These are phyloP conservation scores for Myotis findleyi DNA, from an alignment of 2,797 vertebrate genomes.

Conservation along the genomic window DNA sequence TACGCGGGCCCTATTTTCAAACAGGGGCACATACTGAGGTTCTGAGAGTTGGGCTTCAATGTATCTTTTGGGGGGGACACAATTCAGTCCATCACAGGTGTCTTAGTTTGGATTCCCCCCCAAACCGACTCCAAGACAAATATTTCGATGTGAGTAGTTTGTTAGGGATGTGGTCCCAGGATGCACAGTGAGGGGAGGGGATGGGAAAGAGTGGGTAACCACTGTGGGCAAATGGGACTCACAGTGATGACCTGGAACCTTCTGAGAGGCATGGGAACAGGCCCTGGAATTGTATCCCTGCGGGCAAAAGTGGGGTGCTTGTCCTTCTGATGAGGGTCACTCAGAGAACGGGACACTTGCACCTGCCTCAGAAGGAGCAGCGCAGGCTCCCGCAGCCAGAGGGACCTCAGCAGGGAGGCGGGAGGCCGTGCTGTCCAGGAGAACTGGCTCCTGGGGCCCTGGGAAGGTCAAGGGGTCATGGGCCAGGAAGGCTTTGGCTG, in stretches of 20 bases:
- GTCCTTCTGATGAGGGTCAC: not conserved
- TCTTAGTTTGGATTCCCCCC: not conserved
- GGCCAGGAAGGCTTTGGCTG: not conserved
- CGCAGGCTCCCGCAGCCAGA: not conserved
- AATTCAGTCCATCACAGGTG: not conserved
- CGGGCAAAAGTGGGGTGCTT: not conserved
- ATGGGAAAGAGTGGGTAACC: not conserved
- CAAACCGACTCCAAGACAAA: not conserved
- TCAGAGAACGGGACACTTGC: not conserved
- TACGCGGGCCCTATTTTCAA: not conserved
- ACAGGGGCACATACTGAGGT: not conserved
- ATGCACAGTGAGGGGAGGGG: not conserved
- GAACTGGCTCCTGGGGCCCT: accelerated
- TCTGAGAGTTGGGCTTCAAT: not conserved
- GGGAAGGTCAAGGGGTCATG: not conserved
- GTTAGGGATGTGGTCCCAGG: not conserved
- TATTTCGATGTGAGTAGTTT: not conserved
- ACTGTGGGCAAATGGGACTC: not conserved
- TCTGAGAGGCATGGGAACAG: not conserved
- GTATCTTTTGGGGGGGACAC: not conserved
- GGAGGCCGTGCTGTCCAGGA: not conserved
- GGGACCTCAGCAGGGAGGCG: not conserved
- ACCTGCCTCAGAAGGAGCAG: not conserved
- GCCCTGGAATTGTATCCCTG: not conserved
- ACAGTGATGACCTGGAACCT: not conserved